Conservation (phyloP, 2,888 invertebrate species). For the Drosophila picticornis region DNA sequence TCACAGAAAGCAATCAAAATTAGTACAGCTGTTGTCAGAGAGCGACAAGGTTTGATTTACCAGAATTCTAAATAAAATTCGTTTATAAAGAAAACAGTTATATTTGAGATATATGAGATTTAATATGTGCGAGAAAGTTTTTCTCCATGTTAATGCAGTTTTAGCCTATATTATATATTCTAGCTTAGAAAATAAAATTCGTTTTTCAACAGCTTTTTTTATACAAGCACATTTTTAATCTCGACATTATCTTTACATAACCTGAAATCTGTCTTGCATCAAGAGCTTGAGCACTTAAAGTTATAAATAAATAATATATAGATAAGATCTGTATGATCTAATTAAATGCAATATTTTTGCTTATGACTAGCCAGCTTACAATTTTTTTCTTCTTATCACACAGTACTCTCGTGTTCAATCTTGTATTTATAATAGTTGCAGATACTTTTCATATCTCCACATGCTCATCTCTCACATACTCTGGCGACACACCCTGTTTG, state of each 20-base stretch:
- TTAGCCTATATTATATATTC: not conserved
- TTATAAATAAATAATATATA: not conserved
- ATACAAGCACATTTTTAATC: not conserved
- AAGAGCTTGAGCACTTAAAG: not conserved
- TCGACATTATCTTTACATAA: not conserved
- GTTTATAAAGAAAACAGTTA: not conserved
- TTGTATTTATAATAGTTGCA: conserved; percentile 1
- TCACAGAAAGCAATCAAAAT: not conserved
- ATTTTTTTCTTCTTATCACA: conserved; percentile 1
- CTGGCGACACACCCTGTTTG: conserved; percentile 59
- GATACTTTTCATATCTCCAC: conserved; percentile 1
- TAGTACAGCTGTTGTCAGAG: not conserved
- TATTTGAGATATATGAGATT: not conserved
- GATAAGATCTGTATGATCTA: not conserved
- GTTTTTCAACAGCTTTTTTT: not conserved
- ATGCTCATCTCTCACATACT: not conserved
- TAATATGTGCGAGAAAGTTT: not conserved
- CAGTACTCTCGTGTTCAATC: not conserved
- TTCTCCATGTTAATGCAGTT: not conserved
- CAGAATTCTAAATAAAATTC: not conserved
- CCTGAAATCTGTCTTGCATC: not conserved
- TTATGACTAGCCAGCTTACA: not conserved
- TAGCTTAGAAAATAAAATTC: too few relatives aligned
- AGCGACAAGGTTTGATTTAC: not conserved
- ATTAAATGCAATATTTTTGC: not conserved